These are phyloP conservation scores for Chromobotia macracanthus DNA, from an alignment of 2,797 vertebrate species.

Conservation along the genomic window DNA sequence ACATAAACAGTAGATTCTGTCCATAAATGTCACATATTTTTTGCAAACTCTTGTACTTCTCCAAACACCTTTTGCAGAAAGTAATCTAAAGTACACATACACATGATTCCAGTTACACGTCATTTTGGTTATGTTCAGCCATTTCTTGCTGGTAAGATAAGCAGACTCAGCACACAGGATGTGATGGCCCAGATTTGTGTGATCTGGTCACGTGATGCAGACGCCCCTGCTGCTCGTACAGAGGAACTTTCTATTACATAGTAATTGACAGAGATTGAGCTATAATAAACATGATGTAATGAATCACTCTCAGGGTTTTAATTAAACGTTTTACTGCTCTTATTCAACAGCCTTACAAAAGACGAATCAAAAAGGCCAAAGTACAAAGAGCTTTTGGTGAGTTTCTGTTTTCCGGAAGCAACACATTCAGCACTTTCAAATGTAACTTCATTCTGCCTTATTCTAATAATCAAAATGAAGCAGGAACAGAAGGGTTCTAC, in stretches of 20 bases:
- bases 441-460: too few relatives aligned
- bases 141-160: background rate
- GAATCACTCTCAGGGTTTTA: background rate
- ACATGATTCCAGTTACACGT: too few relatives aligned
- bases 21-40: too few relatives aligned
- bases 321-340: conserved; percentile 3
- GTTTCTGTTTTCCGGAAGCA: conserved; percentile 65
- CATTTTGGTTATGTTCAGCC: too few relatives aligned
- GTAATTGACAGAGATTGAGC: background rate
- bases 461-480: too few relatives aligned
- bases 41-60: too few relatives aligned
- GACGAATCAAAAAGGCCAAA: conserved; percentile 99
- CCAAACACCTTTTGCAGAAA: too few relatives aligned
- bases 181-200: background rate
- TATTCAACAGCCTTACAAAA: conserved; percentile 90
- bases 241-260: background rate
- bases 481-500: too few relatives aligned
- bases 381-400: conserved; percentile 98
- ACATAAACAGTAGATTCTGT: too few relatives aligned
- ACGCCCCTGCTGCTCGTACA: conserved; percentile 15
- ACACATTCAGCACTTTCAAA: background rate
- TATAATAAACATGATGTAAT: background rate
- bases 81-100: too few relatives aligned
- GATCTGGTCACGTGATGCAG: background rate
- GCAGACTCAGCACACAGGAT: background rate